phyloP scores from a whole-genome alignment of 2,113 vertebrate genomes.

The Hystrix brachyura region DNA sequence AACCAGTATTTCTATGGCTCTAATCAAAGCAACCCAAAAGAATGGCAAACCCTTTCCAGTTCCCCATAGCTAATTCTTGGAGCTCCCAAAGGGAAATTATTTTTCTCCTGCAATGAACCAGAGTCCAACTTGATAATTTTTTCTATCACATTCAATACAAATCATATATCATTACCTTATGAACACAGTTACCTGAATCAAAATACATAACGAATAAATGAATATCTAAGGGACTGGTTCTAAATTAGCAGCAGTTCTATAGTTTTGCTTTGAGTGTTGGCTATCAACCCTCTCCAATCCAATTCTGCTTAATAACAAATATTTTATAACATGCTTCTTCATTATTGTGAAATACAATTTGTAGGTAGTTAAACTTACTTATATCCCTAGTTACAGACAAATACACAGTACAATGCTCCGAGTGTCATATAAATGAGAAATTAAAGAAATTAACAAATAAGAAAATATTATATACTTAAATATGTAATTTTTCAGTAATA shows the following conservation, averaged over 20 bases:
- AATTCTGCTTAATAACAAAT: background rate
- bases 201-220: background rate
- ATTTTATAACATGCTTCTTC: background rate
- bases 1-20: background rate
- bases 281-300: background rate
- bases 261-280: background rate
- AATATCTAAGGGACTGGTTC: background rate
- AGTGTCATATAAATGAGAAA: background rate
- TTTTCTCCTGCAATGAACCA: background rate
- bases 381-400: background rate
- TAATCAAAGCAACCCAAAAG: background rate
- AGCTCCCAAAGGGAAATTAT: background rate
- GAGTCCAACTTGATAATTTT: background rate
- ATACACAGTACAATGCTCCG: background rate
- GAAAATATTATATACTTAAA: background rate
- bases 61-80: background rate
- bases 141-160: background rate
- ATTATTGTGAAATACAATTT: slow-evolving; percentile 7
- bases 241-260: background rate
- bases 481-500: background rate
- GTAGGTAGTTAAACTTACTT: background rate
- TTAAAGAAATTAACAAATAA: background rate
- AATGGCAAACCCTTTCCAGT: background rate
- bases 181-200: background rate
- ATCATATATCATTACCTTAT: background rate